Evolutionary conservation across 2,797 vertebrate genomes (phyloP), one percentile per base, ranked within the genome.

Genomic region (Channallabes apus): DNA sequence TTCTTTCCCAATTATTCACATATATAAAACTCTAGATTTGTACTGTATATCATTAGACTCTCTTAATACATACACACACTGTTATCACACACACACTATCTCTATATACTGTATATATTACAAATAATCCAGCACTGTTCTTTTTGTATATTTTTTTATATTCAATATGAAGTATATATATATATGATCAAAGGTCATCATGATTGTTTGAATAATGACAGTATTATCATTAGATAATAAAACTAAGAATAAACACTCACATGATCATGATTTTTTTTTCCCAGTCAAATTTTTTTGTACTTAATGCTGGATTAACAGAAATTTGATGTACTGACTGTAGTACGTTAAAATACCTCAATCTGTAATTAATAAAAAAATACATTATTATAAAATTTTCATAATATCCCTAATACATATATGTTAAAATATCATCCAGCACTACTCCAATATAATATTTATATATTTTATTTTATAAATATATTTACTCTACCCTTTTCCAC

Each of bases 381-480:
- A 15, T 29, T 65, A 3, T 32, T 18, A 24, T 22, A 35, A 41
- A 24, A 20, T 24, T 24, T 9, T 24, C 71, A 73, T 6, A 54
- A 41, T 29, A 56, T 56, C n/a, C n/a, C 3, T n/a, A 17, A 54
- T 29, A 59, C 12, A 56, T 35, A 12, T 14, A 46, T 46, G 41
- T 9, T 46, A 2, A 46, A 46, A 17, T 61, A 41, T 61, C 32
- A 24, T 6, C 5, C 6, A 62, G 20, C 32, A 22, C 32, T n/a
- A 62, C 58, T 79, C 17, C 29, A 32, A 77, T 59, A 77, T 77
- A 22, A 58, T 35, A 77, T 77, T 77, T n/a, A n/a, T n/a, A n/a
- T n/a, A n/a, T n/a, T n/a, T n/a, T n/a, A n/a, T n/a, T n/a, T n/a
- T n/a, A n/a, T n/a, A n/a, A n/a, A n/a, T n/a, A n/a, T n/a, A n/a